phyloP scores from a whole-genome alignment of 2,797 vertebrate genomes.

The Oreochromis mossambicus region DNA sequence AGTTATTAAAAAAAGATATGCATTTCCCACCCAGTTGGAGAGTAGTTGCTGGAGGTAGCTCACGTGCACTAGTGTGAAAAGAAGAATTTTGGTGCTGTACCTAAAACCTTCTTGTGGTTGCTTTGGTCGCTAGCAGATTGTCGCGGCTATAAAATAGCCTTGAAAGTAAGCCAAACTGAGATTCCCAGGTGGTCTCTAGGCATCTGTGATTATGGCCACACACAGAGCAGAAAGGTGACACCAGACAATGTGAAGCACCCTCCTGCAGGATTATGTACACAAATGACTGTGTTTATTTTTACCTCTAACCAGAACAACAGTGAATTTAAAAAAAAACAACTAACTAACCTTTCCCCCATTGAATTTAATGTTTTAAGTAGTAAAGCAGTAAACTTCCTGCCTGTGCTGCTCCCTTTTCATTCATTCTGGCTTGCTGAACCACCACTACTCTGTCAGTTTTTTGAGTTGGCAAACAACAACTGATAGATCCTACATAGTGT shows the following conservation, averaged over 20 bases:
- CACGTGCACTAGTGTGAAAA: background rate
- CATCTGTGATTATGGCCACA: background rate
- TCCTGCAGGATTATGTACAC: background rate
- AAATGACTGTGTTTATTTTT: background rate
- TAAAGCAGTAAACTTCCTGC: background rate
- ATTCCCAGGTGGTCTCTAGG: background rate
- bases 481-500: background rate
- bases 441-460: background rate
- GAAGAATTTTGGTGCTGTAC: background rate
- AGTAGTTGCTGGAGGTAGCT: background rate
- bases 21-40: background rate
- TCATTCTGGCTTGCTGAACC: background rate
- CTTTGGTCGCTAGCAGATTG: background rate
- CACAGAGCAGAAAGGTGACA: background rate
- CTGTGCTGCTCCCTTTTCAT: background rate
- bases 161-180: background rate
- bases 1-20: background rate
- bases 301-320: background rate
- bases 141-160: background rate
- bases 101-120: background rate
- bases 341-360: background rate
- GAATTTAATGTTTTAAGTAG: background rate
- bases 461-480: background rate
- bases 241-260: background rate
- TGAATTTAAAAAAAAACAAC: background rate